phyloP scores from a whole-genome alignment of 2,888 invertebrate species.

The Galeruca laticollis region DNA sequence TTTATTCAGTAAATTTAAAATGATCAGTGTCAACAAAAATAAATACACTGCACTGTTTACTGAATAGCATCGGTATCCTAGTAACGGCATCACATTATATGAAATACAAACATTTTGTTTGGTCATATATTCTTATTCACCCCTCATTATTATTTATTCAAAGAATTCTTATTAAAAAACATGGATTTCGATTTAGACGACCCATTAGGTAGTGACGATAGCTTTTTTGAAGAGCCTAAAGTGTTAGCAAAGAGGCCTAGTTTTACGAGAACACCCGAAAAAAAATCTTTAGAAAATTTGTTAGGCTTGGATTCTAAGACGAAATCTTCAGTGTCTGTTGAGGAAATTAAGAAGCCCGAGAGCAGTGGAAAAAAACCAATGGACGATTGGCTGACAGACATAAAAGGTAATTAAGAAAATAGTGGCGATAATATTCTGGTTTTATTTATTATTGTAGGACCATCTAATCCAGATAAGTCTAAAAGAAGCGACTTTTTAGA shows the following conservation, averaged over 20 bases:
- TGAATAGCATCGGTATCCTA: not conserved
- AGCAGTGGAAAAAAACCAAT: slow-evolving; percentile 37
- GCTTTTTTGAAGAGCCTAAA: slow-evolving; percentile 77
- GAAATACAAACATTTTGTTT: not conserved
- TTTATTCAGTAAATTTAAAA: too few species aligned
- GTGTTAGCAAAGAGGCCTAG: slow-evolving; percentile 53
- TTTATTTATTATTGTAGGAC: not conserved
- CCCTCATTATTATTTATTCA: not conserved
- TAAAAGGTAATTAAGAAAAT: slow-evolving; percentile 36
- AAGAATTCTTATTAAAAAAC: slow-evolving; percentile 15
- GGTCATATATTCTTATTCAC: not conserved
- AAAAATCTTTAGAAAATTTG: slow-evolving; percentile 58
- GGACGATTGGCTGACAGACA: slow-evolving; percentile 59
- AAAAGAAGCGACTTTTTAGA: slow-evolving; percentile 61
- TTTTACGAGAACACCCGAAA: slow-evolving; percentile 56
- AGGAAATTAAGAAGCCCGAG: slow-evolving; percentile 37
- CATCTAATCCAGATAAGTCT: slow-evolving; percentile 42
- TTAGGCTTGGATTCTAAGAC: slow-evolving; percentile 49
- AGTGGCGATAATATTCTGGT: not conserved
- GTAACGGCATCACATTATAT: slow-evolving; percentile 3
- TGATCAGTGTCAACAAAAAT: not conserved
- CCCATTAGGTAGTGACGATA: slow-evolving; percentile 77
- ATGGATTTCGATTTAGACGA: slow-evolving; percentile 67
- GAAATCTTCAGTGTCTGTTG: slow-evolving; percentile 40
- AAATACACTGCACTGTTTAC: not conserved